Evolutionary conservation across 2,113 vertebrate genomes (phyloP).

Genomic region (Lampris incognitus): DNA sequence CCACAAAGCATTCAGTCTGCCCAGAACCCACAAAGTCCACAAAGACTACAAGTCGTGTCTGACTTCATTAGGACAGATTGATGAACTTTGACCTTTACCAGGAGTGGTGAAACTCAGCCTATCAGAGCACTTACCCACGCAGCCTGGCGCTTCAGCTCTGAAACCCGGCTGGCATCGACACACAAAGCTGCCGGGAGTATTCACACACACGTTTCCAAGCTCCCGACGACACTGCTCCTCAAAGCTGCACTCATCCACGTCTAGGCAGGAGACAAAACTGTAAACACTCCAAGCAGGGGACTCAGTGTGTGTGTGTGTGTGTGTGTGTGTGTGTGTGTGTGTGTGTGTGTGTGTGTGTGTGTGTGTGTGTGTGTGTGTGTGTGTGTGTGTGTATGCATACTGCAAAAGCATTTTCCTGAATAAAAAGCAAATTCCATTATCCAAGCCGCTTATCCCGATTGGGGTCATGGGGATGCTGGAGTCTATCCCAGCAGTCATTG

Average conservation of each 20-base stretch:
- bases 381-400: no score
- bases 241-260: conserved; percentile 84
- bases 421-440: no score
- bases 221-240: conserved; percentile 81
- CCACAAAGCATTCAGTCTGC: background rate
- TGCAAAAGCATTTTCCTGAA: no score
- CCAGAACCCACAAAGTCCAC: background rate
- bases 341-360: no score
- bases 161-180: conserved; percentile 82
- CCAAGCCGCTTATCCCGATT: no score
- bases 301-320: no score
- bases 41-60: background rate
- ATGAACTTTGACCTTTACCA: conserved; percentile 3
- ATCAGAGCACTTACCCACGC: conserved; percentile 71
- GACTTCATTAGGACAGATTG: conserved; percentile 7
- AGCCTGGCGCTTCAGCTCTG: conserved; percentile 70
- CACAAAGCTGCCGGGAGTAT: conserved; percentile 81
- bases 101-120: conserved; percentile 4
- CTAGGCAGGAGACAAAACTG: conserved; percentile 52
- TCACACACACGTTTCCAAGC: conserved; percentile 82
- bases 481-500: no score
- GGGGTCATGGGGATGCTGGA: no score
- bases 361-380: no score
- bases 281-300: no score
- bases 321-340: no score